These are phyloP conservation scores for Apaloderma vittatum DNA, from an alignment of 2,113 vertebrate genomes.

Conservation along the genomic window DNA sequence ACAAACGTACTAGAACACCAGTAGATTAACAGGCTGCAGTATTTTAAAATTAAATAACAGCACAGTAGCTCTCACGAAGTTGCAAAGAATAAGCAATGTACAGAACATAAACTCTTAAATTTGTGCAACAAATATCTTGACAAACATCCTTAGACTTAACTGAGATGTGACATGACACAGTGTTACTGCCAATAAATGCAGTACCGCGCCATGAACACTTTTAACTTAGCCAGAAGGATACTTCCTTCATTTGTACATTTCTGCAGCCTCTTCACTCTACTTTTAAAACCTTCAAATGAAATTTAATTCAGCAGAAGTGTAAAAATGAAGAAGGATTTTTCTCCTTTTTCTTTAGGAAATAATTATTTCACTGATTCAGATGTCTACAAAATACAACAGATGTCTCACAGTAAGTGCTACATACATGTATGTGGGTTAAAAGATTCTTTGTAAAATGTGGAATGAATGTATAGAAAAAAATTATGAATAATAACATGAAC, in stretches of 20 bases:
- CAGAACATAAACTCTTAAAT: background rate
- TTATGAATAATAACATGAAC: background rate
- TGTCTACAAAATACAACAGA: background rate
- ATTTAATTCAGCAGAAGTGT: background rate
- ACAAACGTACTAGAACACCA: background rate
- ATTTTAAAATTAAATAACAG: background rate
- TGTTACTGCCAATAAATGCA: background rate
- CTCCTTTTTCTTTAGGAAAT: background rate
- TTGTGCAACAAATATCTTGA: background rate
- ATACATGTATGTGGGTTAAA: accelerated
- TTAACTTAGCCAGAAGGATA: background rate
- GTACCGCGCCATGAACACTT: background rate
- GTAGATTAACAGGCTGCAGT: background rate
- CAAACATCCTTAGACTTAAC: background rate
- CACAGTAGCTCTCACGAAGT: background rate
- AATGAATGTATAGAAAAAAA: background rate
- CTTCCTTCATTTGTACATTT: background rate
- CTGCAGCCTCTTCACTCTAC: background rate
- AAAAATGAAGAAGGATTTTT: background rate
- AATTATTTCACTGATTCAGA: background rate
- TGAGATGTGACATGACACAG: background rate
- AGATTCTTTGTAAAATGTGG: background rate
- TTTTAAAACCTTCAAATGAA: background rate
- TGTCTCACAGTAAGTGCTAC: background rate
- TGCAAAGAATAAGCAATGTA: background rate